Percentiles rank a stretch among this genome's conserved stretches.
phyloP scores from a whole-genome alignment of 2,113 vertebrate species.

The Steatornis caripensis region DNA sequence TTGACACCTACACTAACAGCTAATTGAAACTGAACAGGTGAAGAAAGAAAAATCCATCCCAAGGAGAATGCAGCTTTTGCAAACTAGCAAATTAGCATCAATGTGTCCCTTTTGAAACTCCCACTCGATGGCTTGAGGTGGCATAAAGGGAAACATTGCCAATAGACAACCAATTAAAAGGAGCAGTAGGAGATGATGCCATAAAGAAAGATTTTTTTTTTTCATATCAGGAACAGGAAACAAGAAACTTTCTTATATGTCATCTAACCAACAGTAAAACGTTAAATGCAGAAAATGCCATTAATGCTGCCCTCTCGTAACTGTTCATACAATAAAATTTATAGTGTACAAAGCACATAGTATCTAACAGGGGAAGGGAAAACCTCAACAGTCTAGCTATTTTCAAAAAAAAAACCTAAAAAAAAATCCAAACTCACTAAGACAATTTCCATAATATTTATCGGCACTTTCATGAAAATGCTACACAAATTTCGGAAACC shows the following conservation, averaged over 20 bases:
- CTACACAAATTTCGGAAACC: background rate
- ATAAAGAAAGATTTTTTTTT: background rate
- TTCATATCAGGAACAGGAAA: background rate
- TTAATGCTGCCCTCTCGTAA: background rate
- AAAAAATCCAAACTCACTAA: background rate
- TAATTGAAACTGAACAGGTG: background rate
- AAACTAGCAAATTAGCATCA: background rate
- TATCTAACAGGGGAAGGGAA: background rate
- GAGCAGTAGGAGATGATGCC: background rate
- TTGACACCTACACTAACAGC: background rate
- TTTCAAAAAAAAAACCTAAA: background rate
- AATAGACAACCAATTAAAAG: background rate
- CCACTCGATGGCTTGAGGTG: background rate
- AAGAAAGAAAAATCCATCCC: background rate
- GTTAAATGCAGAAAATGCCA: background rate
- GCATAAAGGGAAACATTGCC: background rate
- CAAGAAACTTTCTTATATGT: background rate
- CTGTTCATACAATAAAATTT: background rate
- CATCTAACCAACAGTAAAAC: background rate
- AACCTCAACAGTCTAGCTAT: background rate
- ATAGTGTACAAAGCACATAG: background rate
- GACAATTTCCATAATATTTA: background rate
- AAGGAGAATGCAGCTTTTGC: background rate
- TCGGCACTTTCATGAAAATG: background rate
- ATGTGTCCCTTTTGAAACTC: background rate